Evolutionary conservation across 1,140 invertebrate genomes (phyloP).

Genomic region (Drosophila insularis): DNA sequence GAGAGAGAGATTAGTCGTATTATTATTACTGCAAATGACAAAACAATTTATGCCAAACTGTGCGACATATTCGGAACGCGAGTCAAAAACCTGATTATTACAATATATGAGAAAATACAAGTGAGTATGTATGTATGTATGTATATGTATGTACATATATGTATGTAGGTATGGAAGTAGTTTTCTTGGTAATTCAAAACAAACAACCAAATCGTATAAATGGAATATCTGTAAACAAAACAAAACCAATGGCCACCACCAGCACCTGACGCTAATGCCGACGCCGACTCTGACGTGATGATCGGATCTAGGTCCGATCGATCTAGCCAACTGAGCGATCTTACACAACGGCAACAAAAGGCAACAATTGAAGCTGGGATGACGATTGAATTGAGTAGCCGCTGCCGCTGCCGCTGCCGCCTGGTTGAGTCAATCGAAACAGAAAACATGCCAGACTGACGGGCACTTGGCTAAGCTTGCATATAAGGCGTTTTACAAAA

Average conservation of each 20-base stretch:
- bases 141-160: too few species aligned
- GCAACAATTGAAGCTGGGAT: not conserved
- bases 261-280: not conserved
- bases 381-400: not conserved
- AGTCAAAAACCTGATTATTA: constrained; percentile 67
- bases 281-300: not conserved
- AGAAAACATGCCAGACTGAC: constrained; percentile 72
- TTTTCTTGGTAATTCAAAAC: constrained; percentile 1
- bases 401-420: not conserved
- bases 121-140: not conserved
- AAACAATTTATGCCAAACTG: constrained; percentile 19
- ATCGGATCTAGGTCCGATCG: not conserved
- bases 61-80: constrained; percentile 5
- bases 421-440: constrained; percentile 67
- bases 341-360: constrained; percentile 15
- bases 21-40: not conserved
- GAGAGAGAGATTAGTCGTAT: not conserved
- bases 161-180: constrained; percentile 5
- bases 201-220: not conserved
- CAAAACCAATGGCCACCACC: constrained; percentile 1
- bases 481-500: constrained; percentile 52
- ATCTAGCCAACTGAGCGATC: constrained; percentile 23
- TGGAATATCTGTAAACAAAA: constrained; percentile 5
- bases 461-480: constrained; percentile 67
- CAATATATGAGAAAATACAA: constrained; percentile 51